These are phyloP conservation scores for Armadillidium nasatum DNA, from an alignment of 1,140 invertebrate genomes.

Conservation along the genomic window DNA sequence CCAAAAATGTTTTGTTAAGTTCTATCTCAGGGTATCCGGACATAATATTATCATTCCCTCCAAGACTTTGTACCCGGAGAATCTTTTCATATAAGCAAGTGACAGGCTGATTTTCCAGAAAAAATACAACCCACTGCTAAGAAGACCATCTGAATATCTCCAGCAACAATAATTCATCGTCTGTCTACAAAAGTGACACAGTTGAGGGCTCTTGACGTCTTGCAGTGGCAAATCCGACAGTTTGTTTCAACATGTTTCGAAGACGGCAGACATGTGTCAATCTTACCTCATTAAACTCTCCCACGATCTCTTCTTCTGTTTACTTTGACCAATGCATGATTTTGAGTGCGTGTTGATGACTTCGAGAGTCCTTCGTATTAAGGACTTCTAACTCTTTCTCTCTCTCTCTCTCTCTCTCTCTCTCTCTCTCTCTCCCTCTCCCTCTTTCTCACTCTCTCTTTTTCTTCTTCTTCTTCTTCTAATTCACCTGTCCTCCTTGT, in stretches of 20 bases:
- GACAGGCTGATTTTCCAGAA: too few relatives aligned
- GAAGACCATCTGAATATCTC: not conserved
- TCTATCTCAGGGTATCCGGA: too few relatives aligned
- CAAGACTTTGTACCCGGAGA: too few relatives aligned
- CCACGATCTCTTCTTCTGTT: constrained; percentile 7
- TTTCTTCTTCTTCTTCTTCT: not conserved
- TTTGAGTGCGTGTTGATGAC: not conserved
- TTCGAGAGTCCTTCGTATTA: not conserved
- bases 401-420: not conserved
- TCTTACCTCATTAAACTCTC: not conserved
- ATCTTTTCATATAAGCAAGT: too few relatives aligned
- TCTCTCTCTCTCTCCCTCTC: not conserved
- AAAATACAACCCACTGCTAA: not conserved
- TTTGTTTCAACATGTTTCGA: constrained; percentile 8
- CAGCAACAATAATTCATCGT: not conserved
- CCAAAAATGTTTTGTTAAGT: too few relatives aligned
- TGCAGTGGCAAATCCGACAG: constrained; percentile 10
- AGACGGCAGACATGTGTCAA: not conserved
- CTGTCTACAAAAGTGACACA: not conserved
- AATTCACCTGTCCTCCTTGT: too few relatives aligned
- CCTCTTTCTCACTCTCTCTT: not conserved
- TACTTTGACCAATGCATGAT: not conserved
- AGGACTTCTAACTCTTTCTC: not conserved
- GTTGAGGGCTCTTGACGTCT: not conserved
- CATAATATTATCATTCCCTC: too few relatives aligned